Percentiles rank a stretch among this genome's conserved stretches.
Evolutionary conservation across 2,797 vertebrate species (phyloP).

Genomic region (Leptodactylus fallax): DNA sequence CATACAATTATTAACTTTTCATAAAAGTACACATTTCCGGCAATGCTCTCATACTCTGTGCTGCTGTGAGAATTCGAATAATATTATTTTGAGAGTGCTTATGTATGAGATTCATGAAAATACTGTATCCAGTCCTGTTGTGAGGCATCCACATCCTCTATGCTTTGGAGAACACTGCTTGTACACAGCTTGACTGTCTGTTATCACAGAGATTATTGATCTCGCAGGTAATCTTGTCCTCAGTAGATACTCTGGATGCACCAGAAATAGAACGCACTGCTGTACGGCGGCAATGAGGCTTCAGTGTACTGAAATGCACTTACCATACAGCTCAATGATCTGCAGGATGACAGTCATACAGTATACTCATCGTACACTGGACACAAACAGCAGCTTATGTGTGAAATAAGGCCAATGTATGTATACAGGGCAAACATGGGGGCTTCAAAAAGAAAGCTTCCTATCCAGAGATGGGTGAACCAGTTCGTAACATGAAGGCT

Average conservation of each 20-base stretch:
- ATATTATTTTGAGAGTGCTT: neutral
- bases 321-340: neutral
- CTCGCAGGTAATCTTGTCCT: conserved; percentile 9
- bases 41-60: neutral
- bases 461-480: too few species aligned
- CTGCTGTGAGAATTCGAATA: neutral
- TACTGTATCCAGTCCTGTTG: too few species aligned
- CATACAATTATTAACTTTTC: too few species aligned
- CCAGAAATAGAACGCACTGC: neutral
- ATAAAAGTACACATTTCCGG: neutral
- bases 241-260: neutral
- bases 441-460: too few species aligned
- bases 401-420: too few species aligned
- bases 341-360: neutral
- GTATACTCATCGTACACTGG: too few species aligned
- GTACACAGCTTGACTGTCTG: neutral
- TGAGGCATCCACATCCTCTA: neutral
- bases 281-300: neutral
- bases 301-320: neutral
- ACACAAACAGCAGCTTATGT: too few species aligned
- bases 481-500: too few species aligned
- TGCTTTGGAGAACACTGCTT: neutral
- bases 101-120: neutral
- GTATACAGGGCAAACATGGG: too few species aligned
- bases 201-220: conserved; percentile 22